These are phyloP conservation scores for Dromococcyx pavoninus DNA, from an alignment of 2,797 vertebrate species.

Conservation along the genomic window DNA sequence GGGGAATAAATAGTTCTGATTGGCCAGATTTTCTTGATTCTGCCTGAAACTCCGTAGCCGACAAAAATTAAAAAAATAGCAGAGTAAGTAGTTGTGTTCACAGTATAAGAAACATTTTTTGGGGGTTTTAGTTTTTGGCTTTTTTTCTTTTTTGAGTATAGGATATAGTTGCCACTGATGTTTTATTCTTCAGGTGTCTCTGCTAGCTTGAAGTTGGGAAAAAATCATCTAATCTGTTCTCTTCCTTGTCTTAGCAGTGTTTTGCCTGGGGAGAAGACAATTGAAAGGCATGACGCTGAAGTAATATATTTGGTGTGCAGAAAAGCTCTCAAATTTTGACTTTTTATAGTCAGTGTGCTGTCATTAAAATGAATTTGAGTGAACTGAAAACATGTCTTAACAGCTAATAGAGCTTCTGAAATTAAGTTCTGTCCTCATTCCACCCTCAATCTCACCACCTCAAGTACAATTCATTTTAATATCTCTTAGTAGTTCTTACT, in stretches of 20 bases:
- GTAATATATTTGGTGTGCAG: background rate
- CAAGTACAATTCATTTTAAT: background rate
- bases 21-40: background rate
- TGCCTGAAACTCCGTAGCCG: background rate
- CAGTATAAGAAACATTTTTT: background rate
- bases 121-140: background rate
- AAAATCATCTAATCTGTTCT: background rate
- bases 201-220: background rate
- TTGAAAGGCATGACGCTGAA: background rate
- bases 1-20: background rate
- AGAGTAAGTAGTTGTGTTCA: background rate
- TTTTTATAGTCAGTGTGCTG: background rate
- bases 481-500: background rate
- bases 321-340: background rate
- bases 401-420: background rate
- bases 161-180: fast-evolving
- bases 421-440: background rate
- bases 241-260: background rate
- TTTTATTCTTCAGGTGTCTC: background rate
- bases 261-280: background rate
- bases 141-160: too few relatives aligned
- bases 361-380: background rate
- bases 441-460: background rate
- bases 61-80: background rate
- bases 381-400: background rate